Conservation (phyloP, 92 coral and sea anemone genomes). For the Blastomussa wellsi region DNA sequence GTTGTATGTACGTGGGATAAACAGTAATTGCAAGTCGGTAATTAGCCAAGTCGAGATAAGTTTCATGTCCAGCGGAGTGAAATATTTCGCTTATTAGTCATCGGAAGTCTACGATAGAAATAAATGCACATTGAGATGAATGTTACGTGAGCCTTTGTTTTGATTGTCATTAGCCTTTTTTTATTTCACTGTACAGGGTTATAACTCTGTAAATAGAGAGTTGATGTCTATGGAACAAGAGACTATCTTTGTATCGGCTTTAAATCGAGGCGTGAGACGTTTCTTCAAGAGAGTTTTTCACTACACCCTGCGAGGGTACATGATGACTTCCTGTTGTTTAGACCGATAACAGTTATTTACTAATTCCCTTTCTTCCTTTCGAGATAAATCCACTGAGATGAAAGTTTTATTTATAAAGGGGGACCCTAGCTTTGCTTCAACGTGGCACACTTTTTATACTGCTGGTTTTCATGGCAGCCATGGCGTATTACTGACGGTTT, state of each 20-base stretch:
- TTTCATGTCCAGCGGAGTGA: background rate
- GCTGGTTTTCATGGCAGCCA: background rate
- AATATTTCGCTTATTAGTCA: conserved; percentile 28
- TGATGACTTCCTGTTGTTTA: conserved; percentile 24
- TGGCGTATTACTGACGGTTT: too few species aligned
- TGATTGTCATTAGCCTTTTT: conserved; percentile 7
- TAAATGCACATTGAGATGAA: background rate
- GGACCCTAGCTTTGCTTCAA: background rate
- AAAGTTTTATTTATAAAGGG: background rate
- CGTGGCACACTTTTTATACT: background rate
- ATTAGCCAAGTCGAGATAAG: conserved; percentile 1
- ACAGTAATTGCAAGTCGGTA: background rate
- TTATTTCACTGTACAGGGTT: conserved; percentile 6
- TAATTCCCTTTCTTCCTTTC: conserved; percentile 10
- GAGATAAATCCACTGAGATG: background rate
- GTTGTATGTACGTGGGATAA: background rate
- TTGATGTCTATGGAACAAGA: background rate
- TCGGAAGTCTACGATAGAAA: conserved; percentile 33
- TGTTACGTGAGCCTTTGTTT: conserved; percentile 22
- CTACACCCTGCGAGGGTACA: background rate
- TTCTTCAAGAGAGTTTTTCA: background rate
- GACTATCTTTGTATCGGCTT: background rate
- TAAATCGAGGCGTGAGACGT: conserved; percentile 11
- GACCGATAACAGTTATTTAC: background rate
- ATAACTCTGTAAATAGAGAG: background rate